phyloP scores from a whole-genome alignment of 2,888 invertebrate species.

The Horisme vitalbata region DNA sequence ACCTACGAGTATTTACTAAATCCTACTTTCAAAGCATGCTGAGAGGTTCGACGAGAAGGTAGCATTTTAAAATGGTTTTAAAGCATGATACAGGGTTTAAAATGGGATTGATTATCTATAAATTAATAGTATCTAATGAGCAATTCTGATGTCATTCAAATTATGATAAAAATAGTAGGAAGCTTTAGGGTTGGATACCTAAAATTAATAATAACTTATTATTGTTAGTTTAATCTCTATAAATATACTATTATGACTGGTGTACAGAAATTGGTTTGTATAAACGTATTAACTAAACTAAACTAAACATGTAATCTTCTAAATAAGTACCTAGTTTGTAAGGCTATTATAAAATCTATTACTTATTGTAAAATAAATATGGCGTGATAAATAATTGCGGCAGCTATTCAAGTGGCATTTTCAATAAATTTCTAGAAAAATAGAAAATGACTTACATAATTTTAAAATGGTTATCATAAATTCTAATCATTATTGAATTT shows the following conservation, averaged over 20 bases:
- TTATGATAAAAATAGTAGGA: too few relatives aligned
- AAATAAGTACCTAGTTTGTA: too few relatives aligned
- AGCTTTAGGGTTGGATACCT: too few relatives aligned
- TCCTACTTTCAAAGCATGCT: slow-evolving; percentile 34
- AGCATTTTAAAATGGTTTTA: neutral
- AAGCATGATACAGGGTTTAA: too few relatives aligned
- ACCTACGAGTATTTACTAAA: slow-evolving; percentile 60
- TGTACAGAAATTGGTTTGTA: too few relatives aligned
- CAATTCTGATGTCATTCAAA: slow-evolving; percentile 1
- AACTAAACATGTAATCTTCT: too few relatives aligned
- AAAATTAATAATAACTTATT: too few relatives aligned
- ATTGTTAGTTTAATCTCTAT: too few relatives aligned
- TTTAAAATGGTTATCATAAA: slow-evolving; percentile 11
- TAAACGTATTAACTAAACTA: too few relatives aligned
- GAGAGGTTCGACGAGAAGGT: slow-evolving; percentile 7
- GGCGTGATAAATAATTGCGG: slow-evolving; percentile 32
- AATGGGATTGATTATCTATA: too few relatives aligned
- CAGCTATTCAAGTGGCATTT: slow-evolving; percentile 31
- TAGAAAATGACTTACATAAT: slow-evolving; percentile 26
- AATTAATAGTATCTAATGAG: slow-evolving; percentile 24
- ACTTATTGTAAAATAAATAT: slow-evolving; percentile 14
- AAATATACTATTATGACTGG: too few relatives aligned
- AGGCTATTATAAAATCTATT: neutral
- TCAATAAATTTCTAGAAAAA: slow-evolving; percentile 32
- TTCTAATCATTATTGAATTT: slow-evolving; percentile 22